A percentile compares a stretch with the other conserved stretches of the same genome.
phyloP scores from a whole-genome alignment of 53 echinoderm and acorn worm genomes.

The Hippasteria phrygiana region DNA sequence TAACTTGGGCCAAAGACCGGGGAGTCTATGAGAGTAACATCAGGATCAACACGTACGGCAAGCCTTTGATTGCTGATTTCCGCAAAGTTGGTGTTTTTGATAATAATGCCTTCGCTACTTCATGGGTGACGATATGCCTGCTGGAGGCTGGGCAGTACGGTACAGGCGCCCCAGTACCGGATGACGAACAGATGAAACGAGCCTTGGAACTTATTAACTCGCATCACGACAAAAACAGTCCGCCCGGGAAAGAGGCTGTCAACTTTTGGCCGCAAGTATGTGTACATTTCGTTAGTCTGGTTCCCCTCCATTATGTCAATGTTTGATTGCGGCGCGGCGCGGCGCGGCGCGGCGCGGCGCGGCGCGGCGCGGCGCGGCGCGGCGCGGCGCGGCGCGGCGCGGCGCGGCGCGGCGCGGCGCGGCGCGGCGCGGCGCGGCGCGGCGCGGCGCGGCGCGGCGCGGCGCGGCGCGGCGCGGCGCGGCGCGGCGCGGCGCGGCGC shows the following conservation, averaged over 20 bases:
- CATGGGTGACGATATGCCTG: constrained; percentile 40
- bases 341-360: no score
- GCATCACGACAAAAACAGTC: constrained; percentile 49
- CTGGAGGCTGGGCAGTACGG: constrained; percentile 48
- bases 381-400: no score
- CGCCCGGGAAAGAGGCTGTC: constrained; percentile 26
- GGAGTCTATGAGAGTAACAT: constrained; percentile 54
- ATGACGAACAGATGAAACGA: constrained; percentile 28
- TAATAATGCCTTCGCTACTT: constrained; percentile 42
- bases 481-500: no score
- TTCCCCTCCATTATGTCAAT: no score
- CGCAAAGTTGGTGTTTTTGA: constrained; percentile 38
- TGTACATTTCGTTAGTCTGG: no score
- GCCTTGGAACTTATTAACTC: constrained; percentile 36
- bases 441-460: no score
- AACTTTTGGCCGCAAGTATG: constrained; percentile 61
- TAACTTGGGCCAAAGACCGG: constrained; percentile 32
- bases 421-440: no score
- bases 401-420: no score
- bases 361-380: no score
- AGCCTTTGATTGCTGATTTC: constrained; percentile 8
- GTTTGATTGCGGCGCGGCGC: no score
- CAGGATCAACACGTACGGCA: constrained; percentile 45
- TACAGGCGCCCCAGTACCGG: neutral
- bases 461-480: no score